A percentile compares a stretch with the other conserved stretches of the same genome.
These are phyloP conservation scores for Cloeon dipterum DNA, from an alignment of 2,888 invertebrate species.

Conservation along the genomic window DNA sequence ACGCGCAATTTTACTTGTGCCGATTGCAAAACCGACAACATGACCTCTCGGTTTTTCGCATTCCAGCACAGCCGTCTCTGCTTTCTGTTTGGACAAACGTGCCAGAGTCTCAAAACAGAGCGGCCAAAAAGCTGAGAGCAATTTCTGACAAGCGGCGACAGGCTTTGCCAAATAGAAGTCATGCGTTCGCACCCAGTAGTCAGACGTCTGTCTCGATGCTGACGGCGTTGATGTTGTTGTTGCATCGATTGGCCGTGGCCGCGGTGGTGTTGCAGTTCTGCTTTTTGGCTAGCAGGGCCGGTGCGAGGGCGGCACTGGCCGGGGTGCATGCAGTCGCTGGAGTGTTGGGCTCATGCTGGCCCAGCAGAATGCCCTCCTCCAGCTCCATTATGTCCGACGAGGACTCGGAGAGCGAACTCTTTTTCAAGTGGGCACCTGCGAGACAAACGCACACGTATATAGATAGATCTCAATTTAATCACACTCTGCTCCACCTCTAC, in stretches of 20 bases:
- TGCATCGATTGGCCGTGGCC: conserved; percentile 28
- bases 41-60: too few species aligned
- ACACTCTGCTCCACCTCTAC: too few species aligned
- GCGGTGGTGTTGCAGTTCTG: conserved; percentile 42
- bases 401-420: conserved; percentile 66
- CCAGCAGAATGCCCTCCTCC: conserved; percentile 59
- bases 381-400: conserved; percentile 84
- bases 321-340: neutral
- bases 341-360: conserved; percentile 29
- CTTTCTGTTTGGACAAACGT: too few species aligned
- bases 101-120: too few species aligned
- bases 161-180: neutral
- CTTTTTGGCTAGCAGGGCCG: conserved; percentile 16
- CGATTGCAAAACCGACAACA: too few species aligned
- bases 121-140: too few species aligned
- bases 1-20: too few species aligned
- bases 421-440: conserved; percentile 70
- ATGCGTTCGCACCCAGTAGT: conserved; percentile 67
- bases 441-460: too few species aligned
- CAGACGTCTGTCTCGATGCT: conserved; percentile 91
- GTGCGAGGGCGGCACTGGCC: neutral
- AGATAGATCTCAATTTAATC: too few species aligned
- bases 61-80: too few species aligned
- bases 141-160: neutral
- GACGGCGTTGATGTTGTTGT: conserved; percentile 50